Conservation (phyloP, 2,797 vertebrate species). For the Miichthys miiuy region DNA sequence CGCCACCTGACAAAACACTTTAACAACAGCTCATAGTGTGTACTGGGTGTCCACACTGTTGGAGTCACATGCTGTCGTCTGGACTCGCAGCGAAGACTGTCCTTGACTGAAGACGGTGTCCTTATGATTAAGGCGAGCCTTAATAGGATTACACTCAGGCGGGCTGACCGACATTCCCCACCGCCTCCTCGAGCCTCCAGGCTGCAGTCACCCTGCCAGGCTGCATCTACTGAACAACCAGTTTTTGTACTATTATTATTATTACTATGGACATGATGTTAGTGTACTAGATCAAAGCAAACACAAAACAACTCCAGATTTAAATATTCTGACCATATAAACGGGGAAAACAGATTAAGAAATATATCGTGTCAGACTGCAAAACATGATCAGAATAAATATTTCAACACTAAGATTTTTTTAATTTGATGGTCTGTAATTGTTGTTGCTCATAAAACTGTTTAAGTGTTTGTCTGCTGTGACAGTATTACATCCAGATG, state of each 20-base stretch:
- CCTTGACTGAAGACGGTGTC: slow-evolving; percentile 52
- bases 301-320: background rate
- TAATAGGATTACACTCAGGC: slow-evolving; percentile 72
- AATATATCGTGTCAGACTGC: background rate
- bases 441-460: background rate
- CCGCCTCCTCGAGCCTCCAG: background rate
- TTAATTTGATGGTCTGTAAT: background rate
- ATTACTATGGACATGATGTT: too few relatives aligned
- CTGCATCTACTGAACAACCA: slow-evolving; percentile 7
- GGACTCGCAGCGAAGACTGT: slow-evolving; percentile 40
- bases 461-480: background rate
- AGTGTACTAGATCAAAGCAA: too few relatives aligned
- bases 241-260: too few relatives aligned
- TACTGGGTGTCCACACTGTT: background rate
- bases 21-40: background rate
- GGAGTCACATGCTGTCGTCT: slow-evolving; percentile 39
- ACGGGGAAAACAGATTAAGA: background rate
- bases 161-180: slow-evolving; percentile 15
- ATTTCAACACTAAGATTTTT: background rate
- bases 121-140: slow-evolving; percentile 66
- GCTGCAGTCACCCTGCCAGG: background rate
- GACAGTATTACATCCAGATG: background rate
- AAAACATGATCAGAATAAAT: background rate
- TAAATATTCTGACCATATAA: background rate
- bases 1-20: background rate